Base-by-base conservation (phyloP, 2,113 vertebrate species). In the Tetrax tetrax region DNA sequence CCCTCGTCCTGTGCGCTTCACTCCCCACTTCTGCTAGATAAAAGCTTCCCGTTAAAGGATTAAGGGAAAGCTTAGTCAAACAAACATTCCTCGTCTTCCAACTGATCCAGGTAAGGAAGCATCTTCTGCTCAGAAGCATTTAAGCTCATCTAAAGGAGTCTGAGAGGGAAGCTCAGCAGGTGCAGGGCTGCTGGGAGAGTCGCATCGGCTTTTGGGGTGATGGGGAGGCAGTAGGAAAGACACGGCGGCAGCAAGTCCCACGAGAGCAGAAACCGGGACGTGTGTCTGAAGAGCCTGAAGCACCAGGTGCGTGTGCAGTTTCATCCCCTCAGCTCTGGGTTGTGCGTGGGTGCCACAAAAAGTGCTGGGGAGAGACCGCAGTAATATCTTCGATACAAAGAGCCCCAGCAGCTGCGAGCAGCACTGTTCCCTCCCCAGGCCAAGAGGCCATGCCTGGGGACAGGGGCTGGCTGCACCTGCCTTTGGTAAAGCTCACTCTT, bases 261-360 rank as follows among this genome's bases (percentile, higher is more conserved):
- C 0, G 2, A 17, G 28, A 86, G 31, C 2, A 1, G 74, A 37
- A 92, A 68, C 28, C 1, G 2, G 31, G 54, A 79, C 0, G 0
- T 31, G 12, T 23, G 17, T 47, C 61, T 47, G 31, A 41, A 41
- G 81, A 50, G 59, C 10, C n/a, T 72, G 72, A 74, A 88, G 85
- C 27, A 65, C 21, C 19, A 50, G n/a, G 29, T 56, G 60, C 27
- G 53, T 2, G 0, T 14, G 15, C 0, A 0, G 61, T 45, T 91
- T 83, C 1, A 5, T 19, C 48, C 50, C 6, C 6, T n/a, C 68
- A 68, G 56, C 50, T 83, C 66, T 41, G 35, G 19, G 19, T 19
- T 66, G 37, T 2, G 4, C 1, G 3, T 0, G 0, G 4, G 35
- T 78, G 71, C 10, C 56, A 74, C 20, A 47, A n/a, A 51, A 76